These are phyloP conservation scores for Scelioninae gen. 2 DNA, from an alignment of 2,888 invertebrate species.

Conservation along the genomic window DNA sequence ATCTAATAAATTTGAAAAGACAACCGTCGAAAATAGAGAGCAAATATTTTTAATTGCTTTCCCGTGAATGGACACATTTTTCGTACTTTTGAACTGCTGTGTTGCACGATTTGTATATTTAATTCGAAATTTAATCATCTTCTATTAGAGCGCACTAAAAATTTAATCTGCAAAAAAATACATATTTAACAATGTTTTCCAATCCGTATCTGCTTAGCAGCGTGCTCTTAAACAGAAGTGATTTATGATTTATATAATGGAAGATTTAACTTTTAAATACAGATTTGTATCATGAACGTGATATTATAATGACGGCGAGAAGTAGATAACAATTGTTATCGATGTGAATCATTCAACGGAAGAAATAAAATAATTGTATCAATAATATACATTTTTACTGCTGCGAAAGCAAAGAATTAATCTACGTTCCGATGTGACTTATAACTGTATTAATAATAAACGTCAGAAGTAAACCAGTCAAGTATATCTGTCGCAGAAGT, in stretches of 20 bases:
- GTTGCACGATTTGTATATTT: no score
- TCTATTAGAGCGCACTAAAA: no score
- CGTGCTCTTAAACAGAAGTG: no score
- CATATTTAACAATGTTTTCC: no score
- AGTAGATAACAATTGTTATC: constrained; percentile 17
- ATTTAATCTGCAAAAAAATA: no score
- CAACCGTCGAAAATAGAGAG: background rate
- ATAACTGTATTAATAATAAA: constrained; percentile 26
- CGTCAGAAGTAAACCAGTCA: constrained; percentile 33
- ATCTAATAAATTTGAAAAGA: constrained; percentile 1
- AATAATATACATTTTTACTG: constrained; percentile 24
- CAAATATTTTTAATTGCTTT: constrained; percentile 1
- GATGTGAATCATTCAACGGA: constrained; percentile 1
- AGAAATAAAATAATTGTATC: constrained; percentile 32
- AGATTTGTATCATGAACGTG: constrained; percentile 10
- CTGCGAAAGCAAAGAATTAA: constrained; percentile 14
- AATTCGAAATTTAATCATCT: no score
- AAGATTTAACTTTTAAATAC: constrained; percentile 18
- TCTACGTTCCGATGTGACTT: constrained; percentile 20
- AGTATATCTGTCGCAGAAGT: constrained; percentile 29
- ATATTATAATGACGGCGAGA: constrained; percentile 19
- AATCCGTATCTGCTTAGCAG: no score
- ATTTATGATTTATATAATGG: constrained; percentile 18
- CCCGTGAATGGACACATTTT: background rate
- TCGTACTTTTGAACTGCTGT: no score